A percentile compares a stretch with the other conserved stretches of the same genome.
phyloP scores from a whole-genome alignment of 2,888 invertebrate genomes.

The Eubasilissa splendida region DNA sequence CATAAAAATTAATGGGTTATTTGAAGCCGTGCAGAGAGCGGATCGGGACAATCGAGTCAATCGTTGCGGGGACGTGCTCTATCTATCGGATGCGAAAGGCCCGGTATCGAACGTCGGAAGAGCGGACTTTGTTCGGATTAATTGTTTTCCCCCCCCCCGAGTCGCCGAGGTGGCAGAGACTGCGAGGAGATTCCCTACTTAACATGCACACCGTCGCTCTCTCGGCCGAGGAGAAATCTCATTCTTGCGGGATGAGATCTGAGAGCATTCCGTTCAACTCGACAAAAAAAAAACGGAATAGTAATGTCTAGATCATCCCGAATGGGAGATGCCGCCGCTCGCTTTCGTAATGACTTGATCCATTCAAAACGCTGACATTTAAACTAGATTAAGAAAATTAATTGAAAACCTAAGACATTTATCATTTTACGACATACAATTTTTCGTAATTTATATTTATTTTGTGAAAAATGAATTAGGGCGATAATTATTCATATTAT shows the following conservation, averaged over 20 bases:
- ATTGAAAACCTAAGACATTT: too few relatives aligned
- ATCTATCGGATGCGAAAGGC: conserved; percentile 11
- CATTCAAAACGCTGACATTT: background rate
- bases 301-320: conserved; percentile 19
- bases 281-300: conserved; percentile 20
- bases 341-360: background rate
- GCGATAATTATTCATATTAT: too few relatives aligned
- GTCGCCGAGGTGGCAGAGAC: background rate
- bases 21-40: too few relatives aligned
- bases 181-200: conserved; percentile 42
- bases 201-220: conserved; percentile 48
- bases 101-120: conserved; percentile 13
- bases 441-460: too few relatives aligned
- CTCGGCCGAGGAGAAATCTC: conserved; percentile 36
- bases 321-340: conserved; percentile 16
- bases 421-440: too few relatives aligned
- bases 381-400: too few relatives aligned
- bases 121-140: conserved; percentile 28
- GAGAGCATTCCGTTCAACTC: conserved; percentile 5
- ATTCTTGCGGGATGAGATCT: background rate
- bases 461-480: too few relatives aligned
- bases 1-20: too few relatives aligned
- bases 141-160: conserved; percentile 14
- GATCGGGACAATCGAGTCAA: background rate
- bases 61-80: conserved; percentile 36